Conservation (phyloP, 2,888 invertebrate species). For the Iselma pallidipennis region DNA sequence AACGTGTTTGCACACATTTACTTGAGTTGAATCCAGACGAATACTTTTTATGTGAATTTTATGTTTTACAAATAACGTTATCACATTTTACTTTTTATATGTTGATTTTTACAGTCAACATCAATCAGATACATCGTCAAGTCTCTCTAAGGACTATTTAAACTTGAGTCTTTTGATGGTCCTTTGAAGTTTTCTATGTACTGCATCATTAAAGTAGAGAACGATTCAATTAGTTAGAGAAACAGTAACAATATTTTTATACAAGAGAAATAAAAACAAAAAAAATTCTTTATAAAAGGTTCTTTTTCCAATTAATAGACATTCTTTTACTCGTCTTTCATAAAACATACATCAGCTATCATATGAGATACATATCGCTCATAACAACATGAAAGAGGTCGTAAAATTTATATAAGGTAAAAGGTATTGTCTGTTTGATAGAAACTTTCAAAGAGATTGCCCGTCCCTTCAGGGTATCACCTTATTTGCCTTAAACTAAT, state of each 20-base stretch:
- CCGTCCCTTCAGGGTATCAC: background rate
- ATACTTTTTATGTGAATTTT: slow-evolving; percentile 11
- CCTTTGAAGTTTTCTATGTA: background rate
- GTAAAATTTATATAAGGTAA: too few relatives aligned
- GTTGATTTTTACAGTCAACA: background rate
- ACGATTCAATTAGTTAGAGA: too few relatives aligned
- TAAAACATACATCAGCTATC: too few relatives aligned
- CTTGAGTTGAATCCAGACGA: slow-evolving; percentile 16
- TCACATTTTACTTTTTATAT: background rate
- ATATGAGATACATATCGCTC: too few relatives aligned
- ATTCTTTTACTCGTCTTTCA: too few relatives aligned
- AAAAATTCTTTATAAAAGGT: too few relatives aligned
- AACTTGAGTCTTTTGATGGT: background rate
- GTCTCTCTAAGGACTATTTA: background rate
- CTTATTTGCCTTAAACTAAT: background rate
- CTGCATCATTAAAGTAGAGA: too few relatives aligned
- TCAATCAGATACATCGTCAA: background rate
- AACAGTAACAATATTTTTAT: too few relatives aligned
- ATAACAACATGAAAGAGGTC: too few relatives aligned
- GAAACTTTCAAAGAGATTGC: background rate
- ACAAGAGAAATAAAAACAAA: too few relatives aligned
- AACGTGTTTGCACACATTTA: background rate
- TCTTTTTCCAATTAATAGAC: too few relatives aligned
- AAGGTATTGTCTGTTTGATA: background rate
- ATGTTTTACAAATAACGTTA: slow-evolving; percentile 18